These are phyloP conservation scores for Chalcosyrphus nemorum DNA, from an alignment of 2,888 invertebrate species.

Conservation along the genomic window DNA sequence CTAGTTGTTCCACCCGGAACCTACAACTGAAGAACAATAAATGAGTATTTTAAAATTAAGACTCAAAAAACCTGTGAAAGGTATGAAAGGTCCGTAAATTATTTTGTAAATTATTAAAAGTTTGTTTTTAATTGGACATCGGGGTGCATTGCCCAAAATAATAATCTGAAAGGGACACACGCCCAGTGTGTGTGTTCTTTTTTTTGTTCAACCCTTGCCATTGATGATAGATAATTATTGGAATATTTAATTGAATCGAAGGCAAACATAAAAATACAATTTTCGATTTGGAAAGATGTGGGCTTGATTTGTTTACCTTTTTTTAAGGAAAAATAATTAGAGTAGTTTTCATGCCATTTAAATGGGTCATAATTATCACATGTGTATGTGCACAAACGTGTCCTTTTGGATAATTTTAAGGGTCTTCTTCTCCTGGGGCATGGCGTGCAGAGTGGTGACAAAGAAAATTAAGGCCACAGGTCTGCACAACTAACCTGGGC, in stretches of 20 bases:
- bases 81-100: neutral
- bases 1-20: neutral
- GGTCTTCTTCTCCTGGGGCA: no score
- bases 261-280: neutral
- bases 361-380: neutral
- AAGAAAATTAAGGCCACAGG: no score
- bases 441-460: no score
- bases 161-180: constrained; percentile 10
- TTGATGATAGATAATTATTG: constrained; percentile 8
- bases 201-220: neutral
- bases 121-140: neutral
- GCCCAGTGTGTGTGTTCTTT: neutral
- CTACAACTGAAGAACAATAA: neutral
- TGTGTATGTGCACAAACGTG: no score
- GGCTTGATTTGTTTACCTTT: neutral
- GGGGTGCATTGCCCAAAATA: constrained; percentile 7
- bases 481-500: no score
- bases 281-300: no score
- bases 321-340: neutral
- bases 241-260: constrained; percentile 8
- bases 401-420: no score
- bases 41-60: neutral
- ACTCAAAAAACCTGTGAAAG: neutral
- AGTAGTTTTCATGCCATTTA: neutral
- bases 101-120: neutral